Base-by-base conservation (phyloP, 2,113 vertebrate species). In the Corythoichthys intestinalis region DNA sequence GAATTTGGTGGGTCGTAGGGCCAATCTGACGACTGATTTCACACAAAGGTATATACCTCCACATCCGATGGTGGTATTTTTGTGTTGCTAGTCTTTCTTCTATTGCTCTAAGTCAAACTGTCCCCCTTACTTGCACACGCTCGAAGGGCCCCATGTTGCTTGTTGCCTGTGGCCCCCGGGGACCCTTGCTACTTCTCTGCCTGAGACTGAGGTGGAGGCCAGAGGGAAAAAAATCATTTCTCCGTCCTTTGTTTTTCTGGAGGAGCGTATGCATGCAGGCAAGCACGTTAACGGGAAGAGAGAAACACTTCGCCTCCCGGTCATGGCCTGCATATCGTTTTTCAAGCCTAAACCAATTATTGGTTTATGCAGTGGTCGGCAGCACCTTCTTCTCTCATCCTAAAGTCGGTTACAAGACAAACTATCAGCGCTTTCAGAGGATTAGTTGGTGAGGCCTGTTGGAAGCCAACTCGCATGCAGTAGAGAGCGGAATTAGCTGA, bases 301-400 rank as follows among this genome's bases (percentile, higher is more conserved):
- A 71, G 77, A 75, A 72, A 72, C 68, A 65, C 44, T 69, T 53
- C 71, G 70, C 78, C 79, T 84, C 82, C 80, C 77, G 75, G 74
- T 84, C 83, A 79, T 76, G 57, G 65, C 38, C 15, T 81, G 73
- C 68, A 17, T 81, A 84, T 86, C 80, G 46, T 66, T 71, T 90
- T 86, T 86, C 86, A 82, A 67, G 81, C 81, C 81, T 85, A 67
- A 82, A 80, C 77, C 84, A 88, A 87, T 91, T 89, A 86, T 78
- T 71, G 85, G 60, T 87, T 84, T 82, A 88, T 77, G 82, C 74
- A 86, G 82, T 79, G 82, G 83, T 86, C 35, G 54, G 64, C 72
- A 65, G 82, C 54, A 56, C 74, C 85, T 83, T 88, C 78, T 87
- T 84, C 72, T 80, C 77, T 79, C 74, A 69, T 75, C 74, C 82